Conservation (phyloP, 2,797 vertebrate species). For the Coluber constrictor region DNA sequence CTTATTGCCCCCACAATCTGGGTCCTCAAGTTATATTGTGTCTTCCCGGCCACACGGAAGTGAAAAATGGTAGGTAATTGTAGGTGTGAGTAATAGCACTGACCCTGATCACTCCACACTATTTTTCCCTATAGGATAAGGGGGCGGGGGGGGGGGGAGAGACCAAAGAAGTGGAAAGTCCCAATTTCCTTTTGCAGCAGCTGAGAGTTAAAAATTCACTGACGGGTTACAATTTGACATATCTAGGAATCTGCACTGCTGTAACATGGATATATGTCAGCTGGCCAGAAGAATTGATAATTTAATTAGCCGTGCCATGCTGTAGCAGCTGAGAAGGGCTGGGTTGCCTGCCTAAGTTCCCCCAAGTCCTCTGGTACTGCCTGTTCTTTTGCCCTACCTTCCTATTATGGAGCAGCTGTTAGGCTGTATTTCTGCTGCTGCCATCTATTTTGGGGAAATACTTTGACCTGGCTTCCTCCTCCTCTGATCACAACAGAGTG, state of each 20-base stretch:
- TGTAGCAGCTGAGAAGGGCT: neutral
- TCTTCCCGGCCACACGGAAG: neutral
- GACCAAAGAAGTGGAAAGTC: neutral
- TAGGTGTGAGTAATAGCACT: neutral
- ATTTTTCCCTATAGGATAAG: neutral
- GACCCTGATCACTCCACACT: neutral
- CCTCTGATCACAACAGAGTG: neutral
- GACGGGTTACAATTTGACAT: neutral
- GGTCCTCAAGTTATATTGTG: neutral
- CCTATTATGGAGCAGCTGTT: neutral
- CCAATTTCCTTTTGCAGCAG: neutral
- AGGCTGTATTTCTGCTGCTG: neutral
- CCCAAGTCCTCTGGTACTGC: neutral
- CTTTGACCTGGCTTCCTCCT: neutral
- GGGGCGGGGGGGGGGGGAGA: accelerated
- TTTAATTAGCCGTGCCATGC: neutral
- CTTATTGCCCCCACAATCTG: no score
- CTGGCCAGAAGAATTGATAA: neutral
- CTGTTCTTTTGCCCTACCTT: neutral
- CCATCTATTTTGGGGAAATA: neutral
- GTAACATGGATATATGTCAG: neutral
- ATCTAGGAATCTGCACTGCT: neutral
- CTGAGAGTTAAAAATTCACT: neutral
- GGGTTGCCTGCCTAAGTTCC: neutral
- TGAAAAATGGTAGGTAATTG: neutral